Evolutionary conservation across 2,797 vertebrate genomes (phyloP).

Genomic region (Sylvia borin): DNA sequence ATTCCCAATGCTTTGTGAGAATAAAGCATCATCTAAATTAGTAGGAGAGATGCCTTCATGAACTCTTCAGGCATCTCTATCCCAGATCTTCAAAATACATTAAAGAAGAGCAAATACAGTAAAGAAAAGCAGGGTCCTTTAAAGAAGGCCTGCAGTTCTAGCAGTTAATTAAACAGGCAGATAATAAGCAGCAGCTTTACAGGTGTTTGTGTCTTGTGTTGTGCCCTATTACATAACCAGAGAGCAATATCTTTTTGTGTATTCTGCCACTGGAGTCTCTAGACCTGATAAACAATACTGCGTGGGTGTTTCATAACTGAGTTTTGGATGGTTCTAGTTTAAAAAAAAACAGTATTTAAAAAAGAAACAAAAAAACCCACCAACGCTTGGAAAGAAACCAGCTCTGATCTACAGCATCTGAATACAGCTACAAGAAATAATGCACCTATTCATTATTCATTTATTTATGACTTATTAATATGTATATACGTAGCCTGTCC

Average conservation of each 20-base stretch:
- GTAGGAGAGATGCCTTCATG: background rate
- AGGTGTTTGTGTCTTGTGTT: background rate
- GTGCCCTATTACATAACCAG: background rate
- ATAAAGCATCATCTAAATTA: background rate
- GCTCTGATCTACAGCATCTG: background rate
- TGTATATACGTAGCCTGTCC: background rate
- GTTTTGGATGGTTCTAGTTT: background rate
- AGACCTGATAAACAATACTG: background rate
- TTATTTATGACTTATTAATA: slow-evolving; percentile 48
- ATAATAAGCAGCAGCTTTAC: background rate
- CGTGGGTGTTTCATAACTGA: background rate
- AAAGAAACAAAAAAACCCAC: background rate
- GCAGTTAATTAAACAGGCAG: background rate
- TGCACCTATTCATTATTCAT: slow-evolving; percentile 27
- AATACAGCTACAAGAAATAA: background rate
- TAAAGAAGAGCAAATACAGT: background rate
- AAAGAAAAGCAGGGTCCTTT: background rate
- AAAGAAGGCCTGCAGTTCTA: background rate
- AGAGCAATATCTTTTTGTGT: background rate
- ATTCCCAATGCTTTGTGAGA: background rate
- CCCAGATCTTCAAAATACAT: background rate
- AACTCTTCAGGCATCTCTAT: background rate
- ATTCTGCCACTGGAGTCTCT: background rate
- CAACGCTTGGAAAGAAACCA: background rate
- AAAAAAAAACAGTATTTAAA: background rate